phyloP scores from a whole-genome alignment of 2,113 vertebrate genomes.

The Chloebia gouldiae region DNA sequence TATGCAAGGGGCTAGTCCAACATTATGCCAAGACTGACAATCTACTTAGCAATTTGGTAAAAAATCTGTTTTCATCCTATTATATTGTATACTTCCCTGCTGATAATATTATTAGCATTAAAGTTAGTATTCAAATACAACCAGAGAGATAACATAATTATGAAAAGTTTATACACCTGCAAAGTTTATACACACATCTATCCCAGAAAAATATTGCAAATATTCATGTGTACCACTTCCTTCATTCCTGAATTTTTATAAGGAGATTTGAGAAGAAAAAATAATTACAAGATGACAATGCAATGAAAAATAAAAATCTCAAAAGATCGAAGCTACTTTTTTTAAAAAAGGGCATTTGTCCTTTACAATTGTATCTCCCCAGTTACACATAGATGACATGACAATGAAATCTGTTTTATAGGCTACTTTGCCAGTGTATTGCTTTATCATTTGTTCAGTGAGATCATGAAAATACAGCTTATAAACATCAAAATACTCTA shows the following conservation, averaged over 20 bases:
- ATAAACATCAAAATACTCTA: not conserved
- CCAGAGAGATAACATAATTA: not conserved
- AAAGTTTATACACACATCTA: not conserved
- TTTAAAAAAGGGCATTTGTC: not conserved
- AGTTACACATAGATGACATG: not conserved
- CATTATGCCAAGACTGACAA: slow-evolving; percentile 26
- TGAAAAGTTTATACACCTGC: not conserved
- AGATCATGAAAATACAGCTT: not conserved
- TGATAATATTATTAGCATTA: not conserved
- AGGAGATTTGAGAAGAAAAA: not conserved
- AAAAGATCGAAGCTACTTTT: not conserved
- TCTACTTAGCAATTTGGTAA: not conserved
- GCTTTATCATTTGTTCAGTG: not conserved
- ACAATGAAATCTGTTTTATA: not conserved
- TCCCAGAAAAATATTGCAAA: not conserved
- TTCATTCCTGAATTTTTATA: not conserved
- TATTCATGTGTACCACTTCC: not conserved
- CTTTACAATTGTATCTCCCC: not conserved
- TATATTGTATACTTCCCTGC: not conserved
- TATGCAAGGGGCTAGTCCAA: not conserved
- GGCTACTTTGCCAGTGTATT: not conserved
- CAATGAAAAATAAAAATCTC: not conserved
- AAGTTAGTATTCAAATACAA: slow-evolving; percentile 4
- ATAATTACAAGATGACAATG: not conserved
- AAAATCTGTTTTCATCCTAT: not conserved